Base-by-base conservation (phyloP, 2,888 invertebrate species). In the Spodoptera littoralis region DNA sequence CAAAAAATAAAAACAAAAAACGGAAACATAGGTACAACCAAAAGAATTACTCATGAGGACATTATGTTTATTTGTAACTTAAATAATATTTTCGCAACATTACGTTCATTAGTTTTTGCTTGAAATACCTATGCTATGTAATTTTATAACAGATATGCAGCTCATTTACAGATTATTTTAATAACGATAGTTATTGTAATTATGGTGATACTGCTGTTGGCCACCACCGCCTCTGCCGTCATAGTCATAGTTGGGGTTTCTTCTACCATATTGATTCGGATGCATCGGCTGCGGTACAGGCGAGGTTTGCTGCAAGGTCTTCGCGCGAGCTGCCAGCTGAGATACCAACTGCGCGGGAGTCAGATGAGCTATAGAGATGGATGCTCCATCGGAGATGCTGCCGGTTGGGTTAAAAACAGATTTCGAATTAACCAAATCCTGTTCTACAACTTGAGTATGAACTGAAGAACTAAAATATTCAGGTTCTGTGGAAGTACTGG, bases 291-390 rank as follows among this genome's bases (percentile, higher is more conserved):
- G 42, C n/a, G 73, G 48, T 6, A 78, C 65, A 50, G 78, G 83
- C 44, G 91, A 90, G 0, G 83, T 60, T 51, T 93, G 89, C 77
- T 93, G 90, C 75, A 94, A 65, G 1, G 93, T 91, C 83, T 94
- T 94, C 69, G 94, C 94, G 30, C 93, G 89, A 11, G 94, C 94
- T 27, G 93, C 93, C 49, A 94, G 76, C 80, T 93, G 94, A 0
- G 93, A 93, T 58, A 94, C 93, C 60, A 94, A 79, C 77, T 94
- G 94, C 41, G 94, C 94, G 3, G 94, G 93, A 12, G 94, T 94
- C 75, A 94, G 83, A 62, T 94, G 94, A 13, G 93, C 89, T 54
- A 94, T 92, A 5, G 94, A 94, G 63, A 94, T 90, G 1, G 91
- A 85, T 30, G 89, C 88, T 42, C 89, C 85, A 44, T 89, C 90